Evolutionary conservation across 1,140 invertebrate species (phyloP).

Genomic region (Catajapyx aquilonaris): DNA sequence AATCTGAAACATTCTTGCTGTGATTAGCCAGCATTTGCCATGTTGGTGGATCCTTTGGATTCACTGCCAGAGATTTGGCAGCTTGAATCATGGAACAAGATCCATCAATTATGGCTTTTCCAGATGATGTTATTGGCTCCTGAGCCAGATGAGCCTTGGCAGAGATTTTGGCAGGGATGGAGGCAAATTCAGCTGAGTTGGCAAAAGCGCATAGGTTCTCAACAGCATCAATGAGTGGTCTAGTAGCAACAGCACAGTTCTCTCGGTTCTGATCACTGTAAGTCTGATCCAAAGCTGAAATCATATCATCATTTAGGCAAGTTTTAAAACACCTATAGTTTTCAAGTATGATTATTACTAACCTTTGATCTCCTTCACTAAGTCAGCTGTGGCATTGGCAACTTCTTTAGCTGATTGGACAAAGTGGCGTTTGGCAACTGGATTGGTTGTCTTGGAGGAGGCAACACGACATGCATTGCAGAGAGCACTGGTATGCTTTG

Average conservation of each 20-base stretch:
- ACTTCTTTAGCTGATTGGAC: constrained; percentile 95
- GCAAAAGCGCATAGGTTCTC: constrained; percentile 85
- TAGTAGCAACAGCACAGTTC: constrained; percentile 58
- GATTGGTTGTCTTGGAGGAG: constrained; percentile 76
- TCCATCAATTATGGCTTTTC: constrained; percentile 55
- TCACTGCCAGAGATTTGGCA: constrained; percentile 70
- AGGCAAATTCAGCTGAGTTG: constrained; percentile 76
- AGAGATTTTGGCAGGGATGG: constrained; percentile 78
- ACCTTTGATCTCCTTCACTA: constrained; percentile 88
- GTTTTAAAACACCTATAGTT: too few relatives aligned
- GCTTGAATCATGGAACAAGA: constrained; percentile 77
- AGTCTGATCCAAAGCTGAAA: constrained; percentile 51
- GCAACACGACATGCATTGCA: constrained; percentile 87
- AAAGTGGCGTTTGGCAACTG: constrained; percentile 87
- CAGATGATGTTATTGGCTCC: constrained; percentile 68
- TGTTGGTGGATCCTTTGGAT: constrained; percentile 73
- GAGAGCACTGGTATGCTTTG: constrained; percentile 86
- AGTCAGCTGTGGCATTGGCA: constrained; percentile 79
- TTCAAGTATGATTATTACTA: constrained; percentile 5
- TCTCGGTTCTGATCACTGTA: constrained; percentile 52
- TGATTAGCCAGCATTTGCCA: constrained; percentile 86
- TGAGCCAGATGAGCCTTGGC: constrained; percentile 49
- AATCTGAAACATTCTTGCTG: constrained; percentile 86
- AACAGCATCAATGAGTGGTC: constrained; percentile 71
- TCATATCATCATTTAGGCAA: constrained; percentile 4